Evolutionary conservation across 2,888 invertebrate genomes (phyloP), one percentile per base, ranked within the genome.

Genomic region (Pristionchus fissidentatus): DNA sequence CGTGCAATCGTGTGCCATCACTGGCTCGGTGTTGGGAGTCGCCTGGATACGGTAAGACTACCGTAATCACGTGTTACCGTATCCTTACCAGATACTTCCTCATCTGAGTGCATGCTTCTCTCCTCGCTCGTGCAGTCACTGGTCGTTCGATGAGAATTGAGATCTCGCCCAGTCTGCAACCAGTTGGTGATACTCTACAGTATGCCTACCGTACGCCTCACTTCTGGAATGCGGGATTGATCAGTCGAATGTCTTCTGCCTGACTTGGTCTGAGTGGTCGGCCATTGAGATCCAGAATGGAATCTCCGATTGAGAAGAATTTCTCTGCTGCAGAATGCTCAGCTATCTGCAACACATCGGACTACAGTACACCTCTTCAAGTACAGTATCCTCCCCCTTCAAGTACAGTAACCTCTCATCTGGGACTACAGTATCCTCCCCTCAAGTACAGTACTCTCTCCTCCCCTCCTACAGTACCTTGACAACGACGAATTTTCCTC

Each of bases 241-340:
- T 75, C 15, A 75, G 75, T 46, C 62, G 5, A 5, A 62, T 7
- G 35, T 32, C 32, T 66, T 29, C 7, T 43, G 29, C 0, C 3
- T 5, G 29, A 32, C 38, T 5, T 8, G 75, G 22, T 46, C 75
- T 15, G 15, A 75, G 32, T 5, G 55, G 35, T 7, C 35, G 19
- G 15, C 78, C 78, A 55, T 78, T 78, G 13, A 78, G 10, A 55
- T 78, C 78, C 5, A 78, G 55, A 35, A 78, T 55, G 13, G 78
- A n/a, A 55, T 78, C 78, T n/a, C 78, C 78, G 19, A 78, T 78
- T 10, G 78, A 52, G 38, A 78, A 55, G 55, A 78, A 78, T 38
- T 78, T 78, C 35, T 78, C 78, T 13, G 78, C 78, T 38, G 55
- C 52, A 46, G 78, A 55, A 29, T 78, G 52, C 49, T 52, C 55